Percentiles rank a stretch among this genome's conserved stretches.
Evolutionary conservation across 2,888 invertebrate genomes (phyloP).

Genomic region (Coleophora flavipennella): DNA sequence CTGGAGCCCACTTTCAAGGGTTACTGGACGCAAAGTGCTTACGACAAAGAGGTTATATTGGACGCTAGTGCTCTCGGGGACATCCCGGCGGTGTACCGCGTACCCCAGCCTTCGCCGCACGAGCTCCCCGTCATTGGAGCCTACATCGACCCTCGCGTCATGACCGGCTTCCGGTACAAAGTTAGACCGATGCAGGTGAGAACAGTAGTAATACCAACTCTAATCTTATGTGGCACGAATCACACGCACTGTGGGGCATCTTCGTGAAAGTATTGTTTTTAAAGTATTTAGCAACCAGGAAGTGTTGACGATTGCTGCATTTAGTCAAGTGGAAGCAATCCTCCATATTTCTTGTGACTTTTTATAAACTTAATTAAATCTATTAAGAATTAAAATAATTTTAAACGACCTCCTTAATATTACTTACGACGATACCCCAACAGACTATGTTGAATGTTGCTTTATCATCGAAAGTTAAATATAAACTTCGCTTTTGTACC

Average conservation of each 20-base stretch:
- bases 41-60: conserved; percentile 53
- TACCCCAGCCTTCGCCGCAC: conserved; percentile 73
- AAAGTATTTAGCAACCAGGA: conserved; percentile 15
- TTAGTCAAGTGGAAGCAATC: conserved; percentile 33
- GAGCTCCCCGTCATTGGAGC: conserved; percentile 81
- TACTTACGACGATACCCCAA: conserved; percentile 37
- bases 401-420: conserved; percentile 1
- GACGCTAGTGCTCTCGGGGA: conserved; percentile 76
- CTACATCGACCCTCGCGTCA: conserved; percentile 79
- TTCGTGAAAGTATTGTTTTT: conserved; percentile 21
- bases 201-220: conserved; percentile 35
- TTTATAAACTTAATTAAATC: no score
- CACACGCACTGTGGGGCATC: conserved; percentile 40
- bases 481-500: conserved; percentile 46
- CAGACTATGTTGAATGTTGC: conserved; percentile 45
- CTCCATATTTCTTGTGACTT: conserved; percentile 60
- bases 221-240: conserved; percentile 25
- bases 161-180: conserved; percentile 83
- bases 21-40: conserved; percentile 39
- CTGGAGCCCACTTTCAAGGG: conserved; percentile 38
- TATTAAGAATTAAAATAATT: conserved; percentile 2
- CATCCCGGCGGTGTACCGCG: conserved; percentile 76
- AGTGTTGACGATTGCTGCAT: conserved; percentile 57
- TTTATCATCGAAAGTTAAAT: conserved; percentile 42
- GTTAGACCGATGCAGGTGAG: conserved; percentile 77